These are phyloP conservation scores for Theodoxus fluviatilis DNA, from an alignment of 2,888 invertebrate species.

Conservation along the genomic window DNA sequence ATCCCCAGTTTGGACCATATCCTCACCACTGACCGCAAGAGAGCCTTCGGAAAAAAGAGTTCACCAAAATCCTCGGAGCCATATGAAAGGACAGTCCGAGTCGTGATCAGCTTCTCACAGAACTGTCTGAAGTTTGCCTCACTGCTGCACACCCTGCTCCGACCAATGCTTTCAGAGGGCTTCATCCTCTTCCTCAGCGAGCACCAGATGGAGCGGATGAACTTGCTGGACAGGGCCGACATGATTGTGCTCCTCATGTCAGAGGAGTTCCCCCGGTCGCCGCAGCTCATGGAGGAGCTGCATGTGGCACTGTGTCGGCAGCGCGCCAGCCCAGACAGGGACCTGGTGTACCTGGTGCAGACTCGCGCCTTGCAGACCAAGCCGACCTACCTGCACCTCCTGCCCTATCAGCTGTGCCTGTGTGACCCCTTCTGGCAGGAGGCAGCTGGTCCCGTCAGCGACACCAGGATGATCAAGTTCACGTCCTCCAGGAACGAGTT, in stretches of 20 bases:
- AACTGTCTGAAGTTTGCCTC: slow-evolving; percentile 24
- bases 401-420: slow-evolving; percentile 30
- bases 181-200: slow-evolving; percentile 35
- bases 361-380: slow-evolving; percentile 25
- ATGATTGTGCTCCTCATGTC: slow-evolving; percentile 53
- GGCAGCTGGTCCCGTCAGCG: not conserved
- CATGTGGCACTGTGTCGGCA: slow-evolving; percentile 51
- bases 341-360: slow-evolving; percentile 44
- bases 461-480: too few relatives aligned
- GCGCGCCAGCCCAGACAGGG: slow-evolving; percentile 32
- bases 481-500: not conserved
- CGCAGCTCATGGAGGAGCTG: slow-evolving; percentile 50
- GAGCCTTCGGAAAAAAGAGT: too few relatives aligned
- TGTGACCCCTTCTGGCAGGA: slow-evolving; percentile 27
- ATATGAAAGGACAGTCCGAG: too few relatives aligned
- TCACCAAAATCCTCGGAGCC: too few relatives aligned
- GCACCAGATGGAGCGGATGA: slow-evolving; percentile 33
- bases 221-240: slow-evolving; percentile 43
- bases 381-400: slow-evolving; percentile 31
- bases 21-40: too few relatives aligned
- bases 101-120: slow-evolving; percentile 25
- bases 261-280: slow-evolving; percentile 42
- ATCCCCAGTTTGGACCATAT: too few relatives aligned
- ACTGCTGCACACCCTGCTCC: too few relatives aligned
- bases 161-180: too few relatives aligned